Evolutionary conservation across 2,113 vertebrate species (phyloP).

Genomic region (Puma concolor): DNA sequence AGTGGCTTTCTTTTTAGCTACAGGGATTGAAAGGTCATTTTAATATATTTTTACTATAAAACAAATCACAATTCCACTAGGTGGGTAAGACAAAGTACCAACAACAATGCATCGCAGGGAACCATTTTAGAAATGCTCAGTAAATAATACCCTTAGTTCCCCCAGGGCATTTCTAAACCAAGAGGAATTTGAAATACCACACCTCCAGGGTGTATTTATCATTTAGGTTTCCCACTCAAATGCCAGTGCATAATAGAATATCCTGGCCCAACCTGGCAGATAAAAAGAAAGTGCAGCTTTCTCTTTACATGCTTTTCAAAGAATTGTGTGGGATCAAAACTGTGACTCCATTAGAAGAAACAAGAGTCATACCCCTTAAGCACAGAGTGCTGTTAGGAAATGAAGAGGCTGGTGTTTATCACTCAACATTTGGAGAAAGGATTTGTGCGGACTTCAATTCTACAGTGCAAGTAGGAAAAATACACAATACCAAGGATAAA

Average conservation of each 20-base stretch:
- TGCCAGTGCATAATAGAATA: background rate
- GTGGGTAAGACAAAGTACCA: background rate
- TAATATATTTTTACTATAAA: slow-evolving; percentile 51
- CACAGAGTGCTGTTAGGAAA: background rate
- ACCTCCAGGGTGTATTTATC: background rate
- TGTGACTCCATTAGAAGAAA: background rate
- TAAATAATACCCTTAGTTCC: background rate
- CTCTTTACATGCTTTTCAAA: slow-evolving; percentile 31
- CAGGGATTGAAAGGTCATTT: background rate
- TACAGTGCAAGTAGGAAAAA: background rate
- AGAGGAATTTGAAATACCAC: slow-evolving; percentile 43
- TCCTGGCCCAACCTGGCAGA: background rate
- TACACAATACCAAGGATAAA: background rate
- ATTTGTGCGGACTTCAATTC: background rate
- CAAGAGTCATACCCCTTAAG: background rate
- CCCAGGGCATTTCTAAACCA: background rate
- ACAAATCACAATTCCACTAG: background rate
- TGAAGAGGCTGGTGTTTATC: background rate
- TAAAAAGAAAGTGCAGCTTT: background rate
- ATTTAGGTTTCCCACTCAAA: background rate
- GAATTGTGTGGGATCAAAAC: background rate
- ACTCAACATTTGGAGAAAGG: background rate
- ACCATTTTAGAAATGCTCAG: background rate
- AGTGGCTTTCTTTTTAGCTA: slow-evolving; percentile 29
- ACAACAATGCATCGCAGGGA: background rate